phyloP scores from a whole-genome alignment of 1,140 invertebrate species.

The Anoplolepis gracilipes region DNA sequence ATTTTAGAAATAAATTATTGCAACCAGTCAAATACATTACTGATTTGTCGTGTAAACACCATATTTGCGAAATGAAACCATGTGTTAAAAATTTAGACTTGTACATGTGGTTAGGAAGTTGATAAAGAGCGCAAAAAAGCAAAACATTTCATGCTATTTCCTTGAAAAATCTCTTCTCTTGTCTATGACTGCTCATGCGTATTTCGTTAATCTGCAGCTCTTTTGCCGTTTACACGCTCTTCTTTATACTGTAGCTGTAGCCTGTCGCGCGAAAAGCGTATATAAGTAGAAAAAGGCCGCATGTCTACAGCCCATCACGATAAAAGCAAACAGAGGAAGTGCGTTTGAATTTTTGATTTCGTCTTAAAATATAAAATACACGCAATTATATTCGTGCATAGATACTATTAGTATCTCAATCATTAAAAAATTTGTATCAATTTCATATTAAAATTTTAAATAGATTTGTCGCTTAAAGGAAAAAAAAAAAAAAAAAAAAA shows the following conservation, averaged over 20 bases:
- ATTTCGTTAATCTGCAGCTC: slow-evolving; percentile 49
- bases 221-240: slow-evolving; percentile 40
- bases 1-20: background rate
- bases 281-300: slow-evolving; percentile 2
- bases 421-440: background rate
- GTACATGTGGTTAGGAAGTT: background rate
- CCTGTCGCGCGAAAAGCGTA: slow-evolving; percentile 25
- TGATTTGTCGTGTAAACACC: background rate
- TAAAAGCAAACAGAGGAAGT: slow-evolving; percentile 6
- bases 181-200: slow-evolving; percentile 45
- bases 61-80: background rate
- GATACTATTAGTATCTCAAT: background rate
- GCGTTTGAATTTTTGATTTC: background rate
- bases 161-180: slow-evolving; percentile 29
- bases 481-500: background rate
- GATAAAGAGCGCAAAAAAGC: slow-evolving; percentile 6
- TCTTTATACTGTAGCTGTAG: background rate
- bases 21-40: background rate
- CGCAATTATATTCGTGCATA: background rate
- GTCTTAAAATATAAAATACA: slow-evolving; percentile 16
- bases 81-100: background rate
- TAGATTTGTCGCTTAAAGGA: background rate
- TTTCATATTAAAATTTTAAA: background rate
- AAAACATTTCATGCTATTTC: background rate
- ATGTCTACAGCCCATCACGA: background rate